Base-by-base conservation (phyloP, 37 sponge, comb jelly and placozoan genomes). In the Chondrilla cf. caribensis region DNA sequence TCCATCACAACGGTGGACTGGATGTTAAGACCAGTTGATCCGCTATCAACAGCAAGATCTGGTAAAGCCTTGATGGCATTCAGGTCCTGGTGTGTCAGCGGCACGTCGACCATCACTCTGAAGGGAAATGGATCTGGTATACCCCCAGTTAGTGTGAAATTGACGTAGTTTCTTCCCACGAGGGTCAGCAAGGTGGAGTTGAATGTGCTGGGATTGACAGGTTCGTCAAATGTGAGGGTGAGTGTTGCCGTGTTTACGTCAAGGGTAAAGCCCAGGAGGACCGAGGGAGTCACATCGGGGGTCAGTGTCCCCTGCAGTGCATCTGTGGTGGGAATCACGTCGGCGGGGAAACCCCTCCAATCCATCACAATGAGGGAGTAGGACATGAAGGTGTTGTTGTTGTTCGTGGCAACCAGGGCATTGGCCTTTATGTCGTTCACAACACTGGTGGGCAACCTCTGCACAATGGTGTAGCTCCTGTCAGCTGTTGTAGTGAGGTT, bases 381-480 rank as follows among this genome's bases (percentile, higher is more conserved):
- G 0, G 64, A 72, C 0, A 96, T 47, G 58, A 58, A 96, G 0
- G 91, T 80, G 75, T 82, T 84, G 36, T 57, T 60, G 2, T 28
- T 17, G n/a, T 19, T 79, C 4, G 83, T 90, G 43, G 91, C 93
- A 2, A 96, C 29, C 24, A 57, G 22, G 15, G 39, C 9, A 31
- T 78, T 86, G 21, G 85, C 86, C 65, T 96, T 96, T 28, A 96
- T 58, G 2, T 35, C 47, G 58, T 96, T 92, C 55, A 96, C 76
- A 37, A 87, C 86, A 25, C 6, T 67, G 0, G 68, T 25, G 24
- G 91, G 73, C 15, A 96, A 82, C 59, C 85, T 66, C 1, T 90
- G 38, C 5, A 84, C 32, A 24, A 93, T 33, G 5, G 38, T 60
- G 47, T 82, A 84, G 11, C 85, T 87, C 60, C 85, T 60, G 17